Base-by-base conservation (phyloP, 2,113 vertebrate species). In the Copsychus sechellarum region DNA sequence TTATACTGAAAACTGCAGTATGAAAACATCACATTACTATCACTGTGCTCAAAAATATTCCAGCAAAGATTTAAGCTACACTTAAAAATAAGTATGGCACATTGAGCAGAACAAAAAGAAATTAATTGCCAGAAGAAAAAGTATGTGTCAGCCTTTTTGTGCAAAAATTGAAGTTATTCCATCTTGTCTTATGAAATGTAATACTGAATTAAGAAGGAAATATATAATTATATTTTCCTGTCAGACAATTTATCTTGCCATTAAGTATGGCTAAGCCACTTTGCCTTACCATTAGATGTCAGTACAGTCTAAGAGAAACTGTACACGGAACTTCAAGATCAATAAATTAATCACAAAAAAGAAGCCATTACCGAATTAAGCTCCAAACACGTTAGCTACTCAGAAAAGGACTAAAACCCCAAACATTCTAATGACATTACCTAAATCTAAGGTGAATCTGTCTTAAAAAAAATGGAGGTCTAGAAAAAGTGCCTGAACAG, bases 221-320 rank as follows among this genome's bases (percentile, higher is more conserved):
- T 64, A 73, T 19, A 58, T 81, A 69, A 92, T 90, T 71, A 34
- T 72, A 80, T 88, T 73, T 88, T 58, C 64, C 66, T 83, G 88
- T 66, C 91, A 91, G 54, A 74, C 47, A 81, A 96, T 91, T 87
- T 81, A 81, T 94, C 90, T 92, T 83, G 38, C 72, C 74, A 83
- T 92, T 90, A 96, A 72, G 56, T 9, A n/a, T 73, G 47, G 56
- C 53, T 92, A 95, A 95, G 43, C 76, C 96, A 93, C 93, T 93
- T 95, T 95, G 81, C 93, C 72, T 95, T 96, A 93, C 96, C 96
- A 97, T 97, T 97, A 97, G 96, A 95, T 97, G 96, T 97, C 96
- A 96, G 94, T 64, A 88, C 81, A 97, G 81, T 88, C 93, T 83
- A 95, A 95, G 80, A 78, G 90, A 96, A 96, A 84, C 48, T 43